Percentiles rank a stretch among this genome's conserved stretches.
Evolutionary conservation across 1,140 invertebrate genomes (phyloP).

Genomic region (Trichomalopsis sarcophagae): DNA sequence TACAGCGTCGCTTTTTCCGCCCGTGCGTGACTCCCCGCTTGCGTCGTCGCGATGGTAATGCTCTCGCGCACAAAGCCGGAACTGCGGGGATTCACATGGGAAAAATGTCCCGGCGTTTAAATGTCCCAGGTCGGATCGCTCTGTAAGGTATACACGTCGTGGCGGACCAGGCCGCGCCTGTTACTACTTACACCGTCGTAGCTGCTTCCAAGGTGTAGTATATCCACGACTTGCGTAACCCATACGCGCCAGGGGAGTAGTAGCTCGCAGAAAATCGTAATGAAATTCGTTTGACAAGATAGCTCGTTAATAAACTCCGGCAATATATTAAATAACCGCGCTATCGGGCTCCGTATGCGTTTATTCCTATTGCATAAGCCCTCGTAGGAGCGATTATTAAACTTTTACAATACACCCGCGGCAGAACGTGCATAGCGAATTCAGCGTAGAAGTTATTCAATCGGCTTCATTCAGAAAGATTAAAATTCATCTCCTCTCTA

Average conservation of each 20-base stretch:
- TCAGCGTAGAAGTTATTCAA: background rate
- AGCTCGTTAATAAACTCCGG: background rate
- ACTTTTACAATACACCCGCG: background rate
- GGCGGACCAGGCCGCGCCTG: no score
- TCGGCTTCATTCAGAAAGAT: background rate
- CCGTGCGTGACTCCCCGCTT: background rate
- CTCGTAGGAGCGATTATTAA: background rate
- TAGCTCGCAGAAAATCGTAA: background rate
- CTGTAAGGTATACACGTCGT: no score
- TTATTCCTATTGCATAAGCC: background rate
- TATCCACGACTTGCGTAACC: background rate
- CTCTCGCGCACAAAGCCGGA: background rate
- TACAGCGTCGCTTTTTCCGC: constrained; percentile 35
- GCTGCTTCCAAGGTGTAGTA: background rate
- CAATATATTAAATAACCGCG: background rate
- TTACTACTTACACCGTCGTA: background rate
- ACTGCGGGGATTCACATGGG: background rate
- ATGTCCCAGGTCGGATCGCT: no score
- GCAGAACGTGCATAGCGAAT: background rate
- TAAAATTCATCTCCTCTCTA: background rate
- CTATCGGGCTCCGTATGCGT: background rate
- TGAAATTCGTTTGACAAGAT: background rate
- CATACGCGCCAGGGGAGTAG: background rate
- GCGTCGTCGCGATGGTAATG: background rate
- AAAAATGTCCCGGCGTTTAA: background rate